These are phyloP conservation scores for Xerus inauris DNA, from an alignment of 2,113 vertebrate genomes.

Conservation along the genomic window DNA sequence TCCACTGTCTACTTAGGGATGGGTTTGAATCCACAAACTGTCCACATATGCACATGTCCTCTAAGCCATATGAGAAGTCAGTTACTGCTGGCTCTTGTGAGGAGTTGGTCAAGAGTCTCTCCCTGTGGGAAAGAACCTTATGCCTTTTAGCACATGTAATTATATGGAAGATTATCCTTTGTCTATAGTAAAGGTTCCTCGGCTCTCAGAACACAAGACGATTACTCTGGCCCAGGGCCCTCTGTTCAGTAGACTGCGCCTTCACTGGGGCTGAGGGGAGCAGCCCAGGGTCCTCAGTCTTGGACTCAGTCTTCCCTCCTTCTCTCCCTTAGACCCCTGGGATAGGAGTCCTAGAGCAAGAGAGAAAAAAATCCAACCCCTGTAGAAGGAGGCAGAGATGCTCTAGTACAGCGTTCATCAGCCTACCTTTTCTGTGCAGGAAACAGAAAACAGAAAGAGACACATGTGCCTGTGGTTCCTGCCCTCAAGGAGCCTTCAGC, in stretches of 20 bases:
- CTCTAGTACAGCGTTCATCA: background rate
- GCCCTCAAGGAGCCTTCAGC: background rate
- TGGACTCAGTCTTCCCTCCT: background rate
- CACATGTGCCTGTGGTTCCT: background rate
- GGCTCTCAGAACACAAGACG: background rate
- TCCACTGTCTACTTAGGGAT: background rate
- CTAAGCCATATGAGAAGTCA: background rate
- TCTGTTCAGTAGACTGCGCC: accelerated
- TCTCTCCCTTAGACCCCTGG: too few species aligned
- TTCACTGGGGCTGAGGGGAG: background rate
- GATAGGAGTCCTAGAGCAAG: background rate
- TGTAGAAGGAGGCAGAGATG: background rate
- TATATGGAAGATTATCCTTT: background rate
- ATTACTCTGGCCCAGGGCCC: background rate
- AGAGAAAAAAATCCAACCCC: background rate
- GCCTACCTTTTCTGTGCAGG: background rate
- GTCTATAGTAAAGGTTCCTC: background rate
- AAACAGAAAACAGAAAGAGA: background rate
- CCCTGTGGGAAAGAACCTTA: background rate
- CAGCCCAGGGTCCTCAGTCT: background rate
- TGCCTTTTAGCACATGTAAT: background rate
- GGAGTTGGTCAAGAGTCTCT: background rate
- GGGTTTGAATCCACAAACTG: background rate
- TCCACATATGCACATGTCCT: background rate
- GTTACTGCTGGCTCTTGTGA: background rate